Percentiles rank a stretch among this genome's conserved stretches.
phyloP scores from a whole-genome alignment of 1,140 invertebrate species.

The Trinorchestia longiramus region DNA sequence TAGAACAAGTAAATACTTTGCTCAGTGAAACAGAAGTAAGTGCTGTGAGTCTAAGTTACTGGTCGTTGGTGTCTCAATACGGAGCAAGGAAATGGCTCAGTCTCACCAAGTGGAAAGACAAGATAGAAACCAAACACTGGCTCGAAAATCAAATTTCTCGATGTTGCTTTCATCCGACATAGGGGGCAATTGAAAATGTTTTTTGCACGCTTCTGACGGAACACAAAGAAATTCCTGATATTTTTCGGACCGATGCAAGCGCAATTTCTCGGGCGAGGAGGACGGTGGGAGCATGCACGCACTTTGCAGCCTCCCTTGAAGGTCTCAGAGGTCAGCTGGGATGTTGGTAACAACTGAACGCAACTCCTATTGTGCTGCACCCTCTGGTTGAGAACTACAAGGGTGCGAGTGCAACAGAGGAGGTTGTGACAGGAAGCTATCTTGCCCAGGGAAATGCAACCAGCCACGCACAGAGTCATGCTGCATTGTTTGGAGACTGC shows the following conservation, averaged over 20 bases:
- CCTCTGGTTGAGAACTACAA: background rate
- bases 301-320: background rate
- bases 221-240: background rate
- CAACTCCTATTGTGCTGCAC: background rate
- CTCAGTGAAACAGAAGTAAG: background rate
- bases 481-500: background rate
- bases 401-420: background rate
- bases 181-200: conserved; percentile 2
- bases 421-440: background rate
- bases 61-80: background rate
- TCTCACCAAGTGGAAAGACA: background rate
- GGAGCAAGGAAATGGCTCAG: background rate
- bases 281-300: background rate
- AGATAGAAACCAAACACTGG: background rate
- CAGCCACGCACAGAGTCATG: background rate
- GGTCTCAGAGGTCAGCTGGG: background rate
- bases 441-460: background rate
- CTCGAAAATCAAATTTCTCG: background rate
- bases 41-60: background rate
- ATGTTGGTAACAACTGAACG: background rate
- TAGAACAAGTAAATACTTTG: background rate
- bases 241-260: background rate
- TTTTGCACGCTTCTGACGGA: background rate
- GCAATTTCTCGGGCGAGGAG: background rate
- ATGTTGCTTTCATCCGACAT: background rate